Evolutionary conservation across 2,113 vertebrate species (phyloP).

Genomic region (Peromyscus polionotus): DNA sequence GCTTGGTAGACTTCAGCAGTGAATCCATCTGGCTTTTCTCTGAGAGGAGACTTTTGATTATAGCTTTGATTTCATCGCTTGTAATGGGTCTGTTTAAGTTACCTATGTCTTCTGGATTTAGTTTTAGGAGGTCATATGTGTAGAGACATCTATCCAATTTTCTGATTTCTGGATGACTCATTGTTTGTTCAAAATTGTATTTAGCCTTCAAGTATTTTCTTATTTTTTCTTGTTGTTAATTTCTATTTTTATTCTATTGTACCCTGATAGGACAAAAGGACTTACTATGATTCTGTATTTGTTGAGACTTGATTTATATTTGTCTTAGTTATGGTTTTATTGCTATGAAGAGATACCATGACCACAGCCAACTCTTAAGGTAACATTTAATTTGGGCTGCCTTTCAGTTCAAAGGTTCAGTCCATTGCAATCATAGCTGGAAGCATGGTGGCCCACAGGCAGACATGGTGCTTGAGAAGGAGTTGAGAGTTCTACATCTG

Average conservation of each 20-base stretch:
- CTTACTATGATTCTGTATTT: background rate
- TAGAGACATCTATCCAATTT: background rate
- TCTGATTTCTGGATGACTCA: background rate
- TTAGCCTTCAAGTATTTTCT: background rate
- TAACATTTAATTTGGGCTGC: background rate
- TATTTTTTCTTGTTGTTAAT: background rate
- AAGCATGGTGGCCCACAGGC: background rate
- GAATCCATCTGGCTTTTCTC: background rate
- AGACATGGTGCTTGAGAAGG: background rate
- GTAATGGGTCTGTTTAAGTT: background rate
- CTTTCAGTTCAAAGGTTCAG: background rate
- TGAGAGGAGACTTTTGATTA: background rate
- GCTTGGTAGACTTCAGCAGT: background rate
- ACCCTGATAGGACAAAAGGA: background rate
- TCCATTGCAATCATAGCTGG: background rate
- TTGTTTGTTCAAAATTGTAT: background rate
- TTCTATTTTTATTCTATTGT: background rate
- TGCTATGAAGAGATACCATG: background rate
- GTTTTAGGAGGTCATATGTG: background rate
- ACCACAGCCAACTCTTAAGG: background rate
- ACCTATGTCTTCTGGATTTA: background rate
- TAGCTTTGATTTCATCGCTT: background rate
- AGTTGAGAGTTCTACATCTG: background rate
- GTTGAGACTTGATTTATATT: background rate
- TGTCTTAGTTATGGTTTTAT: background rate